Conservation (phyloP, 2,888 invertebrate genomes). For the Chelonus formosanus region DNA sequence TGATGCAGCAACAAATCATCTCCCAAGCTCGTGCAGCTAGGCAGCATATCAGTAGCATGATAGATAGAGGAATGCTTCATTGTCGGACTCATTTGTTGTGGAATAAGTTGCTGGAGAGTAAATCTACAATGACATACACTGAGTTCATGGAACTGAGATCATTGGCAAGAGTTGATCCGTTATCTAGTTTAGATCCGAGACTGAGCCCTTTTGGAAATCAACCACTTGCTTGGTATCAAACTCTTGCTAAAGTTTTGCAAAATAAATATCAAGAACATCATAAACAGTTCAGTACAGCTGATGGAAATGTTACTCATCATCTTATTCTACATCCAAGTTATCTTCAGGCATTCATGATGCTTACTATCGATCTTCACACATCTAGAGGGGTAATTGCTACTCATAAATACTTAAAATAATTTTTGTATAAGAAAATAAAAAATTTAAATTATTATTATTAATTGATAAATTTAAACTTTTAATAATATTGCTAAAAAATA, state of each 20-base stretch:
- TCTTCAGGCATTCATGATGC: conserved; percentile 73
- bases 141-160: conserved; percentile 74
- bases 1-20: conserved; percentile 72
- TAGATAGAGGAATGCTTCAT: conserved; percentile 73
- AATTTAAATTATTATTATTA: no score
- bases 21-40: conserved; percentile 70
- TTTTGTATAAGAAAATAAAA: no score
- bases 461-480: no score
- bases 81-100: conserved; percentile 77
- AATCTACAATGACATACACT: conserved; percentile 67
- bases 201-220: conserved; percentile 71
- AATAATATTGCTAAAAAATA: no score
- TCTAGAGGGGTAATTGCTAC: conserved; percentile 69
- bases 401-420: conserved; percentile 9
- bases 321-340: conserved; percentile 73
- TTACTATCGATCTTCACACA: conserved; percentile 70
- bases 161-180: conserved; percentile 69
- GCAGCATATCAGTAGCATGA: conserved; percentile 70
- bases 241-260: conserved; percentile 70
- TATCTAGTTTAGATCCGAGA: conserved; percentile 70
- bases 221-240: conserved; percentile 73
- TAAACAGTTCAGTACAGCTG: conserved; percentile 70
- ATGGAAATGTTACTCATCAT: conserved; percentile 71
- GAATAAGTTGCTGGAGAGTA: conserved; percentile 72
- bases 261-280: conserved; percentile 71